Evolutionary conservation across 2,113 vertebrate species (phyloP), one percentile per base, ranked within the genome.

Genomic region (Paratilapia polleni): DNA sequence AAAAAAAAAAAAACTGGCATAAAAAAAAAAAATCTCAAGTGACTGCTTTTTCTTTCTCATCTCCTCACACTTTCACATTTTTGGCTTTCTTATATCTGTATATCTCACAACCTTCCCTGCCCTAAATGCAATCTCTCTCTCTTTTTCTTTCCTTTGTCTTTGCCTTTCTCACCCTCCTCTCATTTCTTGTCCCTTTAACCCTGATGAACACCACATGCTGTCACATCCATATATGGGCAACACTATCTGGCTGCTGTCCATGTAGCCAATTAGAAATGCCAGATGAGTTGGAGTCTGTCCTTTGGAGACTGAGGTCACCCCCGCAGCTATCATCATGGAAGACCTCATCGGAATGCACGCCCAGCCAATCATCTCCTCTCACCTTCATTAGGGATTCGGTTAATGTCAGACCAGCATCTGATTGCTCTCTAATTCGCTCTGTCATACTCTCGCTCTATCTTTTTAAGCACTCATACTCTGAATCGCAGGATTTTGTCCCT

Each of bases 371-470:
- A 74, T 49, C 73, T 91, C 73, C 43, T 60, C 79, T 92, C 90
- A 83, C 89, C 90, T 91, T 91, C 93, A 91, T 91, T 88, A 91
- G 81, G 66, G 90, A 92, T 86, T 86, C 76, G 8, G 81, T 85
- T 92, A 94, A 89, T 91, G 91, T 91, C 86, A 79, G 58, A 79
- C 26, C 62, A 31, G 80, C 78, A 87, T 88, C 80, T 49, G 56
- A 89, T 78, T 73, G 79, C 83, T 81, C 81, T 84, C 77, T 80
- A 79, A 88, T 88, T 60, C 3, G 11, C 76, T 60, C 75, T 6
- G 77, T 83, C 85, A 31, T 19, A 56, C 60, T 47, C 81, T n/a
- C 1, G 7, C 77, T 83, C 24, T 52, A 20, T 85, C 60, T 75
- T n/a, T 61, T 52, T 36, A 78, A 74, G 60, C 22, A 54, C 61